Base-by-base conservation (phyloP, 1,140 invertebrate species). In the Nephotettix cincticeps region DNA sequence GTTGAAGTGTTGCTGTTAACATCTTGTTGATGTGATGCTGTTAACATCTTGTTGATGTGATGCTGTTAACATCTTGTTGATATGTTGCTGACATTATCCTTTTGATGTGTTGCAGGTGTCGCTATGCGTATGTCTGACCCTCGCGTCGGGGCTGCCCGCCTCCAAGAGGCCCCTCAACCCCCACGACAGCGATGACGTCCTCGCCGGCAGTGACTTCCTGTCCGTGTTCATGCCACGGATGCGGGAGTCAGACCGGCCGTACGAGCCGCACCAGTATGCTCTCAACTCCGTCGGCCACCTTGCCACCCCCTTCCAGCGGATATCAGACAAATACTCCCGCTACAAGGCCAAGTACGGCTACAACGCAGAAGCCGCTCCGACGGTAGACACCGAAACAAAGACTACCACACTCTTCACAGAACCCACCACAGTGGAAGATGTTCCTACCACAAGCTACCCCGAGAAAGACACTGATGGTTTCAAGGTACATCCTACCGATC, bases 181-280 rank as follows among this genome's bases (percentile, higher is more conserved):
- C 30, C 32, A n/a, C 4, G 70, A 30, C 28, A 78, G 76, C 58
- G 82, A 81, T 77, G 85, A 85, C 72, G 80, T 86, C 45, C 76
- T 86, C 17, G 83, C 84, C 28, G 85, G 86, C 58, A 83, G 82
- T 1, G 85, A 86, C 73, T 87, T 87, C 71, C 80, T 87, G 0
- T 85, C 84, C 4, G 81, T 87, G 0, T 83, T 86, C 66, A 84
- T 87, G 73, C 73, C 79, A 71, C 80, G 82, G 71, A 36, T 36
- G 32, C 4, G 32, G 32, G 32, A 36, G 32, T 36, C 32, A 36
- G 32, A 36, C 32, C 32, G 32, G 32, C 32, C 32, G 4, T 36
- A 6, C 32, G 32, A 36, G 32, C 32, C 32, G 4, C 56, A 51
- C 47, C 21, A 61, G 21, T 23, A 66, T 17, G 30, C 30, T 17